These are phyloP conservation scores for Coreius guichenoti DNA, from an alignment of 2,797 vertebrate species.

Conservation along the genomic window DNA sequence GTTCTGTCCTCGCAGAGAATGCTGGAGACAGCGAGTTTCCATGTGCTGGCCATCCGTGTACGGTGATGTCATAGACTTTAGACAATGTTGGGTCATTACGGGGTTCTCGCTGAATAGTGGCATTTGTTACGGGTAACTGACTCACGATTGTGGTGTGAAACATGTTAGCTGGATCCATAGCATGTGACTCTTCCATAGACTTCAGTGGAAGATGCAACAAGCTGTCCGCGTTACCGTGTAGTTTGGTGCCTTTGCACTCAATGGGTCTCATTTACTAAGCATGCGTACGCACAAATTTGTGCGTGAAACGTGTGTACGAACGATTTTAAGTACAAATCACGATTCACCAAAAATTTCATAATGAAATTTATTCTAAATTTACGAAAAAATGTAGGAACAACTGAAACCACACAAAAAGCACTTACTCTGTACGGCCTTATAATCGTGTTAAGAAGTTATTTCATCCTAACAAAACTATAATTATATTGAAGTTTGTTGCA, in stretches of 20 bases:
- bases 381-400: too few species aligned
- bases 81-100: neutral
- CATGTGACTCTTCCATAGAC: neutral
- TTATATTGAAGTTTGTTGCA: too few species aligned
- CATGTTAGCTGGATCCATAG: neutral
- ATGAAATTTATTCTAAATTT: too few species aligned
- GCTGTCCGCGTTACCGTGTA: neutral
- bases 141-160: slow-evolving; percentile 23
- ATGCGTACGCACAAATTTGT: too few species aligned
- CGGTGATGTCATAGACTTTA: slow-evolving; percentile 29
- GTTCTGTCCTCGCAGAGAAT: neutral
- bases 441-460: too few species aligned
- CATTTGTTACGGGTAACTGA: neutral
- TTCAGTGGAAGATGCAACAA: neutral
- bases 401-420: too few species aligned
- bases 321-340: too few species aligned
- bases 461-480: too few species aligned
- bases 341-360: too few species aligned
- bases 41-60: slow-evolving; percentile 19
- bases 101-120: slow-evolving; percentile 3
- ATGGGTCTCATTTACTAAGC: too few species aligned
- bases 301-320: too few species aligned
- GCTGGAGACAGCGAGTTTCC: neutral
- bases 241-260: neutral
- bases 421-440: too few species aligned